A percentile compares a stretch with the other conserved stretches of the same genome.
These are phyloP conservation scores for Ursus arctos DNA, from an alignment of 2,113 vertebrate genomes.

Conservation along the genomic window DNA sequence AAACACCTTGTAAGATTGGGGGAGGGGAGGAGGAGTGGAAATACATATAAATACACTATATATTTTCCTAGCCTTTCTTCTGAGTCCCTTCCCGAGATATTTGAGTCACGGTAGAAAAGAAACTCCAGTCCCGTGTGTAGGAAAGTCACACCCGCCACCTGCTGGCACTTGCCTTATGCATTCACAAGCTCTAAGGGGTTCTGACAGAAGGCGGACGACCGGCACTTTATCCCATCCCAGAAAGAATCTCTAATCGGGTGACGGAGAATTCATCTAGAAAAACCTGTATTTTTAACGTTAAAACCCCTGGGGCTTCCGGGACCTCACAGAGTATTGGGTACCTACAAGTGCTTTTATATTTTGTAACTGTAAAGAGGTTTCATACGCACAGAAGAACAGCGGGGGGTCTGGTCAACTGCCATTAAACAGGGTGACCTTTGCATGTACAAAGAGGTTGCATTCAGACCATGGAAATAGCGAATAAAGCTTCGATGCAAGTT, in stretches of 20 bases:
- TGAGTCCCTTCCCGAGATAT: not conserved
- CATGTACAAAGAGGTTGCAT: slow-evolving; percentile 17
- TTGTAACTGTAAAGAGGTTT: slow-evolving; percentile 58
- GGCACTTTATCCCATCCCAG: not conserved
- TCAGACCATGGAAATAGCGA: not conserved
- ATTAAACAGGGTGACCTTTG: not conserved
- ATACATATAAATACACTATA: not conserved
- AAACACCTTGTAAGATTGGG: not conserved
- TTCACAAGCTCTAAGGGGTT: not conserved
- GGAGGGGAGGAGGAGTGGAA: not conserved
- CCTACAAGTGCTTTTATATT: slow-evolving; percentile 61
- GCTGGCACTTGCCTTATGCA: not conserved
- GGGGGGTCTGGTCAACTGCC: not conserved
- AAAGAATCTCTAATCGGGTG: not conserved
- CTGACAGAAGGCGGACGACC: not conserved
- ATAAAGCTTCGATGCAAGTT: slow-evolving; percentile 64
- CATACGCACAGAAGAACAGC: not conserved
- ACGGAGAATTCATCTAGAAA: not conserved
- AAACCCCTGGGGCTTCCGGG: not conserved
- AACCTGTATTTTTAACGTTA: slow-evolving; percentile 55
- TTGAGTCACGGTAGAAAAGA: not conserved
- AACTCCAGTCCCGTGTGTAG: not conserved
- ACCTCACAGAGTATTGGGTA: not conserved
- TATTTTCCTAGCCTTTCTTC: slow-evolving; percentile 38
- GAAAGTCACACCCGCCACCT: not conserved